Percentiles rank a stretch among this genome's conserved stretches.
Evolutionary conservation across 2,113 vertebrate species (phyloP).

Genomic region (Microtus ochrogaster): DNA sequence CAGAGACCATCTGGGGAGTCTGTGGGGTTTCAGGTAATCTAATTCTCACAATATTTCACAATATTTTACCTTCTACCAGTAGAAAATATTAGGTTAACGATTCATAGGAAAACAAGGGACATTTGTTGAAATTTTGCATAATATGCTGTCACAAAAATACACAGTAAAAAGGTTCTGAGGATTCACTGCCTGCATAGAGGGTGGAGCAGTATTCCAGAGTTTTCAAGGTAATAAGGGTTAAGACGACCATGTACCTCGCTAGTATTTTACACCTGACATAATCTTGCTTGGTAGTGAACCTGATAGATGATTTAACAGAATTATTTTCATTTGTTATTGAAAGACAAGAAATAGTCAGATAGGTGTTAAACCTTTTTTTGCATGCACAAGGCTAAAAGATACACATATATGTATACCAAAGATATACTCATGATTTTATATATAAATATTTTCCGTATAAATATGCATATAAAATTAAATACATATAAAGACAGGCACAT

Average conservation of each 20-base stretch:
- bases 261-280: not conserved
- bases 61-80: constrained; percentile 51
- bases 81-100: constrained; percentile 36
- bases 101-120: constrained; percentile 4
- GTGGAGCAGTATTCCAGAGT: not conserved
- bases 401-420: not conserved
- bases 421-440: not conserved
- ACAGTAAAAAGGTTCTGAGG: not conserved
- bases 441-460: no score
- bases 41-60: constrained; percentile 1
- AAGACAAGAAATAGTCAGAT: not conserved
- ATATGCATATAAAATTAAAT: not conserved
- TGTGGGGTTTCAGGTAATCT: not conserved
- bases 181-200: not conserved
- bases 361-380: not conserved
- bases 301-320: not conserved
- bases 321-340: not conserved
- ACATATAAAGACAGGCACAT: not conserved
- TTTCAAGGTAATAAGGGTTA: not conserved
- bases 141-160: not conserved
- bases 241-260: not conserved
- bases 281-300: not conserved
- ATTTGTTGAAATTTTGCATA: constrained; percentile 46
- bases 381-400: not conserved
- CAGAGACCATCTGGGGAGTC: constrained; percentile 20